These are phyloP conservation scores for Hermodice carunculata DNA, from an alignment of 2,888 invertebrate species.

Conservation along the genomic window DNA sequence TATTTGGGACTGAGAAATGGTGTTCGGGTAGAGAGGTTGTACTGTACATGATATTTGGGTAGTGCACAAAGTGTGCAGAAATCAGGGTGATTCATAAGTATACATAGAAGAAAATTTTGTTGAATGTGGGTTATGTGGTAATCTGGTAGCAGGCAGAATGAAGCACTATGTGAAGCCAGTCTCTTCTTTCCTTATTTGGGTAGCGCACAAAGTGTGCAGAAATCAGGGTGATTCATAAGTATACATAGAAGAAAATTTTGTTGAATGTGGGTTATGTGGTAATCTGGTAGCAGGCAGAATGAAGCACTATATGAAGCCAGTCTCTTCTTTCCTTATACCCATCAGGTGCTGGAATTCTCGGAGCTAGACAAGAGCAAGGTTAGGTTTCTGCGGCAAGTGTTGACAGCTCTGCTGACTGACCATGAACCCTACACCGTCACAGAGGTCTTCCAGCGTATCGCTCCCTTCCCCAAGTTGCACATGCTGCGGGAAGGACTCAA, in stretches of 20 bases:
- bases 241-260: too few relatives aligned
- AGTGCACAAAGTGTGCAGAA: not conserved
- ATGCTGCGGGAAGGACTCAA: slow-evolving; percentile 84
- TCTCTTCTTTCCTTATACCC: slow-evolving; percentile 38
- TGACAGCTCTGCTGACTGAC: slow-evolving; percentile 81
- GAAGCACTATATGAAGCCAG: not conserved
- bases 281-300: not conserved
- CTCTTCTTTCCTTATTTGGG: not conserved
- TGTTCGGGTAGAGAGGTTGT: too few relatives aligned
- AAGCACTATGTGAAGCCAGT: not conserved
- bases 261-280: too few relatives aligned
- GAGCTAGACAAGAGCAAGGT: slow-evolving; percentile 85
- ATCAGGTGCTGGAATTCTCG: slow-evolving; percentile 86
- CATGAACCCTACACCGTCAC: slow-evolving; percentile 74
- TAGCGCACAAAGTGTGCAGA: not conserved
- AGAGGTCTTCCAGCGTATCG: slow-evolving; percentile 81
- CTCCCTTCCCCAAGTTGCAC: slow-evolving; percentile 80
- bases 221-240: not conserved
- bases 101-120: too few relatives aligned
- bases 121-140: too few relatives aligned
- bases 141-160: not conserved
- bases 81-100: not conserved
- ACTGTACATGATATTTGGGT: too few relatives aligned
- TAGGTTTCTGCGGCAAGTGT: slow-evolving; percentile 83
- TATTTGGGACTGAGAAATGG: too few relatives aligned